Percentiles rank a stretch among this genome's conserved stretches.
These are phyloP conservation scores for Melanogrammus aeglefinus DNA, from an alignment of 2,797 vertebrate species.

Conservation along the genomic window DNA sequence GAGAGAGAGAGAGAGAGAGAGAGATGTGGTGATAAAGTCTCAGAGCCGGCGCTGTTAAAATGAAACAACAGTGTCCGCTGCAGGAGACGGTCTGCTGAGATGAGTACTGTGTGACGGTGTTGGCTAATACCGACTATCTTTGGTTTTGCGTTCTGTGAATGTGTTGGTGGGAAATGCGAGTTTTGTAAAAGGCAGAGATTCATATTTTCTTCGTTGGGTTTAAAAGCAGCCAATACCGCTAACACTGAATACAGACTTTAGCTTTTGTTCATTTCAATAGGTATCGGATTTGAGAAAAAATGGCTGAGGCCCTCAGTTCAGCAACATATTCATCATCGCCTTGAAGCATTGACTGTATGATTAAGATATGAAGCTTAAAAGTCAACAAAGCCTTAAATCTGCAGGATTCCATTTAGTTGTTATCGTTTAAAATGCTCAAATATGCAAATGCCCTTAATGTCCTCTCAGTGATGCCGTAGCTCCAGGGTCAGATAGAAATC, in stretches of 20 bases:
- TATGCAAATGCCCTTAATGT: constrained; percentile 73
- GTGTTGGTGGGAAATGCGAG: neutral
- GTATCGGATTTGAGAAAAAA: constrained; percentile 47
- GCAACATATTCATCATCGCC: constrained; percentile 65
- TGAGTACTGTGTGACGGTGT: neutral
- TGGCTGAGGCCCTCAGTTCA: constrained; percentile 57
- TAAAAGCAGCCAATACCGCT: neutral
- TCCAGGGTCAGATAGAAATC: constrained; percentile 58
- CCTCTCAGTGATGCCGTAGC: constrained; percentile 55
- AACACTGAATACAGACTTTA: neutral
- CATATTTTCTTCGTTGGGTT: neutral
- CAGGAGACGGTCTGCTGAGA: neutral
- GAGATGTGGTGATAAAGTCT: neutral
- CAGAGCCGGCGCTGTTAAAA: neutral
- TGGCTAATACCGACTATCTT: no score
- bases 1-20: no score
- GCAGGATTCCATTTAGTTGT: constrained; percentile 64
- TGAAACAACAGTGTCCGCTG: neutral
- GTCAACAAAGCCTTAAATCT: constrained; percentile 70
- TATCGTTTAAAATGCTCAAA: constrained; percentile 70
- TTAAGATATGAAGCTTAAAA: constrained; percentile 64
- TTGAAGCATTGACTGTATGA: constrained; percentile 65
- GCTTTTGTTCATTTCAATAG: neutral
- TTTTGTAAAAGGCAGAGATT: neutral
- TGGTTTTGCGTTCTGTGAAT: no score